Evolutionary conservation across 37 sponge, comb jelly and placozoan species (phyloP).

Genomic region (Ephydatia muelleri): DNA sequence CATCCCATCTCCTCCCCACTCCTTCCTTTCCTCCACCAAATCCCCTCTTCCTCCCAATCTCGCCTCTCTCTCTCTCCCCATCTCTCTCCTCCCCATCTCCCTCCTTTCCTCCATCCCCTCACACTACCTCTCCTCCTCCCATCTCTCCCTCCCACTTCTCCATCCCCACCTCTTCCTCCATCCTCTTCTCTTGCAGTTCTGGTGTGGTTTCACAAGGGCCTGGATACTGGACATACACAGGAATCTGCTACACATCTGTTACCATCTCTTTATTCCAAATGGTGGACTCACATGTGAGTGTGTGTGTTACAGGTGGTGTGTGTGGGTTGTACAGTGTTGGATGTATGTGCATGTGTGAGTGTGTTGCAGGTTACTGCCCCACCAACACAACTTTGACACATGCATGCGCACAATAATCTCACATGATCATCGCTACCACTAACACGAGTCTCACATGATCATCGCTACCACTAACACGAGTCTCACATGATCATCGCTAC

Average conservation of each 20-base stretch:
- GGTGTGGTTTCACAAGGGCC: too few relatives aligned
- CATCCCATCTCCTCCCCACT: background rate
- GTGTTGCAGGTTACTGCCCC: too few relatives aligned
- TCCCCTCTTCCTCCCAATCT: background rate
- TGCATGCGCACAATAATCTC: too few relatives aligned
- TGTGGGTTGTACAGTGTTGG: too few relatives aligned
- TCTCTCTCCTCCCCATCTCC: background rate
- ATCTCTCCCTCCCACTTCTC: background rate
- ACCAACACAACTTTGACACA: too few relatives aligned
- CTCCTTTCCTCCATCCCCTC: too few relatives aligned
- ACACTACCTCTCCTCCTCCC: background rate
- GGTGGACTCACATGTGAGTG: slow-evolving; percentile 60
- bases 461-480: too few relatives aligned
- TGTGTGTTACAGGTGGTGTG: background rate
- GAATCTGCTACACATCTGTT: slow-evolving; percentile 57
- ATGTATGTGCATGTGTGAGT: background rate
- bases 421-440: too few relatives aligned
- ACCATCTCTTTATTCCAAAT: slow-evolving; percentile 59
- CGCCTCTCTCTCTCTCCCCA: background rate
- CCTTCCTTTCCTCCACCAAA: background rate
- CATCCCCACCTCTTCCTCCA: background rate
- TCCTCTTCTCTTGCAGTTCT: too few relatives aligned
- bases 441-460: too few relatives aligned
- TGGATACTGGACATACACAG: too few relatives aligned
- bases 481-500: too few relatives aligned